Evolutionary conservation across 92 coral and sea anemone genomes (phyloP).

Genomic region (Actinostola sp.): DNA sequence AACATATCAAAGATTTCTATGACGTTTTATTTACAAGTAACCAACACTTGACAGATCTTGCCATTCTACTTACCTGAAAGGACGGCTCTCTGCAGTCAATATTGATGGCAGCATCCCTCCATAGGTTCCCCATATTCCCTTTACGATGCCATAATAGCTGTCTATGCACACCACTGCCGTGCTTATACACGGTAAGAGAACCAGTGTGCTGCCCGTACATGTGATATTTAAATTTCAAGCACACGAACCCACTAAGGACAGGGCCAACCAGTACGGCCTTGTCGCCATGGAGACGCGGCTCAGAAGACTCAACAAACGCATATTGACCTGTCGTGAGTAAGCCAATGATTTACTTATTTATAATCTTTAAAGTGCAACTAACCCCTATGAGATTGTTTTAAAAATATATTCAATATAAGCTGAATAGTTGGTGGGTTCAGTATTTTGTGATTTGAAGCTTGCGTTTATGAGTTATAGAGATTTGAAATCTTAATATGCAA

Average conservation of each 20-base stretch:
- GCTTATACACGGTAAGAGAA: conserved; percentile 72
- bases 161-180: conserved; percentile 55
- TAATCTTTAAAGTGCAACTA: no score
- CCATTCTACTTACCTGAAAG: conserved; percentile 45
- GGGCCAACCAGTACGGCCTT: conserved; percentile 72
- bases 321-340: conserved; percentile 50
- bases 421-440: no score
- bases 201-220: conserved; percentile 88
- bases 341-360: neutral
- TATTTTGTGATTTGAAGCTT: no score
- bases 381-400: no score
- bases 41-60: neutral
- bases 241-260: conserved; percentile 62
- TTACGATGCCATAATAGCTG: conserved; percentile 64
- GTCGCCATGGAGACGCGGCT: conserved; percentile 78
- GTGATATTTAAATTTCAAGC: conserved; percentile 87
- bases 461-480: no score
- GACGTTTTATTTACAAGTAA: neutral
- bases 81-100: conserved; percentile 38
- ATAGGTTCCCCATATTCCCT: conserved; percentile 82
- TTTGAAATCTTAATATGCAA: no score
- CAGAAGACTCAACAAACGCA: conserved; percentile 85
- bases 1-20: no score
- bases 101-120: conserved; percentile 72
- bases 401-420: no score